Base-by-base conservation (phyloP, 2,888 invertebrate species). In the Lithophane socia region DNA sequence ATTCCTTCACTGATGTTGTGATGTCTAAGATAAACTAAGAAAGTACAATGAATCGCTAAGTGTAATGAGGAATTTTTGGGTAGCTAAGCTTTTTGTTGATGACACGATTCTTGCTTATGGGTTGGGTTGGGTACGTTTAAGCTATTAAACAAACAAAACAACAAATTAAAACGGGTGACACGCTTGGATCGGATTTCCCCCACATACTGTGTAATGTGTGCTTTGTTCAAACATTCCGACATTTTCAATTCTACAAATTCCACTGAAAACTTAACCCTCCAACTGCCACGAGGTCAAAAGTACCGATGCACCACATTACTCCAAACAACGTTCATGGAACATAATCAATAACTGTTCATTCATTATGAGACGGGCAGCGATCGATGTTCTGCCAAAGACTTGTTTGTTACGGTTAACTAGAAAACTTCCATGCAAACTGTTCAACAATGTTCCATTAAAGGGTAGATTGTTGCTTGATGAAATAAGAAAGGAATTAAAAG, bases 291-390 rank as follows among this genome's bases (percentile, higher is more conserved):
- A 66, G 60, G 73, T 79, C 66, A 66, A n/a, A 63, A 65, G 70
- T 73, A 79, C 66, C 75, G 58, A 79, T 76, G 77, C 74, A 75
- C 52, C 12, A 54, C 52, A 44, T 52, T 24, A 58, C 60, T 29
- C 65, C 29, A 67, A 69, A 75, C 71, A 69, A 58, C 65, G 68
- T 73, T 61, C 52, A 24, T 75, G 63, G 68, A 78, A 71, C 73
- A 69, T 58, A 85, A 88, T 89, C 87, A 77, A 88, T 90, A 89
- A 75, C 58, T 54, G 69, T 84, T 83, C 70, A 90, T 89, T 88
- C 58, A 81, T 81, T 83, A 88, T 85, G 80, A 85, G 69, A 73
- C 67, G 77, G 81, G 72, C 82, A 72, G 4, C 80, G 76, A 80
- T 86, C 88, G 77, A 82, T 80, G 80, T 61, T 78, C 74, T 12